A percentile compares a stretch with the other conserved stretches of the same genome.
These are phyloP conservation scores for Moxostoma hubbsi DNA, from an alignment of 2,797 vertebrate genomes.

Conservation along the genomic window DNA sequence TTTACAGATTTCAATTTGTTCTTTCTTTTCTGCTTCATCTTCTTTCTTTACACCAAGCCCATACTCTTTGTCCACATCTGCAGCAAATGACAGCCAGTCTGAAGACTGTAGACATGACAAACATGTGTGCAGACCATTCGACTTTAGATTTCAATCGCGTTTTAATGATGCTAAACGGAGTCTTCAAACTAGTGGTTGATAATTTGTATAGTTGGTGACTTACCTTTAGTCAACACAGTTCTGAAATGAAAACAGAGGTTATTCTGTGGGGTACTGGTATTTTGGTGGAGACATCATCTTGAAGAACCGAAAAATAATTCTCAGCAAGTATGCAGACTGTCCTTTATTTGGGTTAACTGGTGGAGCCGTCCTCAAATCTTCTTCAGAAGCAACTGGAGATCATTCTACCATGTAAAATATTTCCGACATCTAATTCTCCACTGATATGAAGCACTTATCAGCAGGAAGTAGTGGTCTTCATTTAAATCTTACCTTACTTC, in stretches of 20 bases:
- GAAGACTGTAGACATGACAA: background rate
- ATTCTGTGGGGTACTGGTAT: slow-evolving; percentile 45
- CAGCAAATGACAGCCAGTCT: background rate
- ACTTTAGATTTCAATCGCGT: background rate
- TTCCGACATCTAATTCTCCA: background rate
- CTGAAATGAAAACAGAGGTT: background rate
- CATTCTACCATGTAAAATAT: background rate
- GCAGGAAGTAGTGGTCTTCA: background rate
- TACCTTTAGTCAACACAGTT: slow-evolving; percentile 39
- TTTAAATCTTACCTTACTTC: background rate
- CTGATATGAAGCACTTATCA: background rate
- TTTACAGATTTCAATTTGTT: background rate
- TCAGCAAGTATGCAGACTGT: background rate
- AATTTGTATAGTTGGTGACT: slow-evolving; percentile 15
- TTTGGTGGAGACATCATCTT: slow-evolving; percentile 57
- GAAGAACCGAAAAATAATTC: background rate
- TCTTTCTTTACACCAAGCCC: background rate
- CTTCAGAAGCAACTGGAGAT: background rate
- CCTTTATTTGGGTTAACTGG: background rate
- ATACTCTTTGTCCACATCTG: background rate
- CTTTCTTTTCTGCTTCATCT: background rate
- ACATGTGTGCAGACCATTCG: background rate
- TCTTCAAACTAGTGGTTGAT: background rate
- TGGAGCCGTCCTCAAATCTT: background rate
- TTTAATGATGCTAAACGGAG: background rate